phyloP scores from a whole-genome alignment of 2,113 vertebrate species.

The Columba janthina region DNA sequence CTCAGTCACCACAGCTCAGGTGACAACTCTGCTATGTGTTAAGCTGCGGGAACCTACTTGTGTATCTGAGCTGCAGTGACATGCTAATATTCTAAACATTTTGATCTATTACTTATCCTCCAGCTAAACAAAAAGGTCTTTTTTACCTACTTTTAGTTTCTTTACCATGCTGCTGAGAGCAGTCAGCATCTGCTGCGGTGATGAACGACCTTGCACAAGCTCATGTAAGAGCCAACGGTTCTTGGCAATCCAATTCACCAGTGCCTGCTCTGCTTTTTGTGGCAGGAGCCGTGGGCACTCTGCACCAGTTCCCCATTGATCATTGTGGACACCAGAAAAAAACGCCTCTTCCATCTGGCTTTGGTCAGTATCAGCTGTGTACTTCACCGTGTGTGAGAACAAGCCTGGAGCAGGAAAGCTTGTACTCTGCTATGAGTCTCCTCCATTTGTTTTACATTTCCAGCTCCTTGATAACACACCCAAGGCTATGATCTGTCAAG shows the following conservation, averaged over 20 bases:
- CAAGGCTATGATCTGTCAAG: neutral
- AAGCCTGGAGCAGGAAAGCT: neutral
- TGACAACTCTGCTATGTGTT: neutral
- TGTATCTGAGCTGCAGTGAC: neutral
- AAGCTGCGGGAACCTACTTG: neutral
- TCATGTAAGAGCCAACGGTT: neutral
- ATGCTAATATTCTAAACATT: conserved; percentile 6
- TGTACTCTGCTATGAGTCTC: neutral
- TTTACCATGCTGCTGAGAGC: neutral
- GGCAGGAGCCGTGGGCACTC: neutral
- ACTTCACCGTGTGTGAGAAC: fast-evolving
- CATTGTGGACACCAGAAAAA: neutral
- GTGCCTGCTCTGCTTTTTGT: neutral
- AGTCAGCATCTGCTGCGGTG: fast-evolving
- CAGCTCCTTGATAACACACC: neutral
- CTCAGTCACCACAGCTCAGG: neutral
- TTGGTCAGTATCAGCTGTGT: neutral
- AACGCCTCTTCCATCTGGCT: neutral
- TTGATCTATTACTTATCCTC: conserved; percentile 35
- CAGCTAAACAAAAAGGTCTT: conserved; percentile 10
- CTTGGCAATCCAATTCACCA: neutral
- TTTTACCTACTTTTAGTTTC: conserved; percentile 24
- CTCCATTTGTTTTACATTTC: neutral
- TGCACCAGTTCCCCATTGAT: neutral
- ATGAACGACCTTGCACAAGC: neutral